These are phyloP conservation scores for Datnioides undecimradiatus DNA, from an alignment of 2,113 vertebrate genomes.

Conservation along the genomic window DNA sequence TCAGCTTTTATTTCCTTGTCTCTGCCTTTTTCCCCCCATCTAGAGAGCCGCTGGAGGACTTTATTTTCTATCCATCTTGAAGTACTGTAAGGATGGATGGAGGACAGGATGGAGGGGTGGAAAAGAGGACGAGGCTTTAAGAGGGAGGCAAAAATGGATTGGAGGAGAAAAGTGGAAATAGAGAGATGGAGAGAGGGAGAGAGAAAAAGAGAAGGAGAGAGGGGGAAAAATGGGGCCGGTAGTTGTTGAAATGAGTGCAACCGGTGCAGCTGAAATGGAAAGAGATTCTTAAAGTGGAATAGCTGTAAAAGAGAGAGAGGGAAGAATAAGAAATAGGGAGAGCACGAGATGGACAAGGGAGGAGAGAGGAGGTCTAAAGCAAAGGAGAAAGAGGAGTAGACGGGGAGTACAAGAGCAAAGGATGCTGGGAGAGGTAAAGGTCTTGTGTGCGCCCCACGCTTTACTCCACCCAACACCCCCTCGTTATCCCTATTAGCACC, in stretches of 20 bases:
- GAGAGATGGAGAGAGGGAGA: constrained; percentile 11
- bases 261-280: constrained; percentile 74
- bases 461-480: constrained; percentile 56
- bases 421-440: constrained; percentile 70
- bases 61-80: constrained; percentile 73
- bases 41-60: constrained; percentile 65
- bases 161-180: constrained; percentile 66
- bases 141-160: constrained; percentile 61
- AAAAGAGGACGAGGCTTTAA: constrained; percentile 55
- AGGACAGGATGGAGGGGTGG: constrained; percentile 69
- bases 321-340: constrained; percentile 19
- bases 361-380: constrained; percentile 7
- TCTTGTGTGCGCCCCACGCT: constrained; percentile 20
- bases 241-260: constrained; percentile 76
- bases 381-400: constrained; percentile 22
- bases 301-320: neutral
- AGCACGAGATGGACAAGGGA: constrained; percentile 13
- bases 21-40: constrained; percentile 19
- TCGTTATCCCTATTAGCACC: constrained; percentile 88
- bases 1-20: constrained; percentile 64
- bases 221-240: constrained; percentile 44
- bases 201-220: neutral
- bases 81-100: constrained; percentile 65
- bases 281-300: constrained; percentile 65
- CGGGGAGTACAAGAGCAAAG: constrained; percentile 47